These are phyloP conservation scores for Chrysina gloriosa DNA, from an alignment of 2,888 invertebrate species.

Conservation along the genomic window DNA sequence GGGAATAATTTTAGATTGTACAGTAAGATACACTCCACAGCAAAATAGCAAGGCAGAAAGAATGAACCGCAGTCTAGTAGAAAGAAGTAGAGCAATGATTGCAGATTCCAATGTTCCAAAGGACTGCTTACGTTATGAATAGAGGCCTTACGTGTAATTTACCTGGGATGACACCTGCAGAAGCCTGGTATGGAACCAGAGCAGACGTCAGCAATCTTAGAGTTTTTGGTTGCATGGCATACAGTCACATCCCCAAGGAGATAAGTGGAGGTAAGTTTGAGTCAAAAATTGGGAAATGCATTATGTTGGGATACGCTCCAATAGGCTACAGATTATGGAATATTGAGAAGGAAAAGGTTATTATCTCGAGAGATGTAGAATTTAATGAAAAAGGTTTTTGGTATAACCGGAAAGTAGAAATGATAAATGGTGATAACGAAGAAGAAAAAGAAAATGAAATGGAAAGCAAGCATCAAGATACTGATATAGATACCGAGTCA, in stretches of 20 bases:
- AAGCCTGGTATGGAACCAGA: neutral
- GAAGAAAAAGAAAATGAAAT: neutral
- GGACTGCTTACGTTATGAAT: neutral
- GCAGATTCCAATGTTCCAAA: neutral
- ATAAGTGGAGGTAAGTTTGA: slow-evolving; percentile 2
- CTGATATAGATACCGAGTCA: neutral
- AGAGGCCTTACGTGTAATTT: neutral
- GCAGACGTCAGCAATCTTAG: slow-evolving; percentile 34
- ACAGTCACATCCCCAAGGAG: slow-evolving; percentile 39
- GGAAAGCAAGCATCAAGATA: neutral
- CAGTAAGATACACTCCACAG: neutral
- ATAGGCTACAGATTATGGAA: slow-evolving; percentile 46
- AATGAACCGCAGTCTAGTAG: neutral
- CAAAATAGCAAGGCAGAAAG: neutral
- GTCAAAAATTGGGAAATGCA: neutral
- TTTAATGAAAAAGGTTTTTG: slow-evolving; percentile 40
- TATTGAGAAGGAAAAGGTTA: slow-evolving; percentile 42
- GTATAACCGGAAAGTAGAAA: slow-evolving; percentile 6
- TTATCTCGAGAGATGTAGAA: slow-evolving; percentile 44
- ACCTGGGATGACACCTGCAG: neutral
- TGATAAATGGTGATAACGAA: neutral
- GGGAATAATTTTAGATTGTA: too few relatives aligned
- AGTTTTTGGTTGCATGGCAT: slow-evolving; percentile 40
- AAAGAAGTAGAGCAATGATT: neutral
- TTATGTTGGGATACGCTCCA: slow-evolving; percentile 39